These are phyloP conservation scores for Actinernus sp. DNA, from an alignment of 92 coral and sea anemone species.

Conservation along the genomic window DNA sequence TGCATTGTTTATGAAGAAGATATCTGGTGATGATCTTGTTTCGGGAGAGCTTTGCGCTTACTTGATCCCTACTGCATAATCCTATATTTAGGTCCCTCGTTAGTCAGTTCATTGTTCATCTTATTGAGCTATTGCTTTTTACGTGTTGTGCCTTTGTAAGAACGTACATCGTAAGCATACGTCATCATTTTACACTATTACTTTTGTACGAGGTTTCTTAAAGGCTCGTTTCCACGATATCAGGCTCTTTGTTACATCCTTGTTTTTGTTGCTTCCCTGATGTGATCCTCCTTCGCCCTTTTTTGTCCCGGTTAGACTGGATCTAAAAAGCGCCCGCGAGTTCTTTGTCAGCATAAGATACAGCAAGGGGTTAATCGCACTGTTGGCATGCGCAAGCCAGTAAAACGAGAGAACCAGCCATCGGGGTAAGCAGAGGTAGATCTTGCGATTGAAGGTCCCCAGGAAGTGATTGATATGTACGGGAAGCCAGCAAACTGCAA, in stretches of 20 bases:
- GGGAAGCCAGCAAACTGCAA: slow-evolving; percentile 63
- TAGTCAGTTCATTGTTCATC: no score
- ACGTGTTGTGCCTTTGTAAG: no score
- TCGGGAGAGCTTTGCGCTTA: no score
- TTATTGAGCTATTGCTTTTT: no score
- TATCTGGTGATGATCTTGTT: no score
- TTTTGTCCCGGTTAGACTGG: slow-evolving; percentile 16
- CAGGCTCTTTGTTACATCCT: background rate
- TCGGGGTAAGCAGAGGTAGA: slow-evolving; percentile 12
- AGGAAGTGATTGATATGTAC: slow-evolving; percentile 53
- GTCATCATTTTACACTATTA: slow-evolving; percentile 10
- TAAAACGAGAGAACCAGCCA: slow-evolving; percentile 8
- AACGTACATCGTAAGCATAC: no score
- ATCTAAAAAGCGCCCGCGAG: slow-evolving; percentile 41
- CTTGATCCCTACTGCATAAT: no score
- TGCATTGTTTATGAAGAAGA: no score
- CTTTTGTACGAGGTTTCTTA: slow-evolving; percentile 14
- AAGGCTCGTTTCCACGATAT: slow-evolving; percentile 34
- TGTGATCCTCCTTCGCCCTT: slow-evolving; percentile 14
- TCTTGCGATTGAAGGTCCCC: slow-evolving; percentile 22
- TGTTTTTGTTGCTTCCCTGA: slow-evolving; percentile 9
- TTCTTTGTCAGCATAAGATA: slow-evolving; percentile 51
- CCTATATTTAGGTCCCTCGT: no score
- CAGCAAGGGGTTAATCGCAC: slow-evolving; percentile 39
- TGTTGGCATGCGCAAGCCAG: slow-evolving; percentile 52